Conservation (phyloP, 1,140 invertebrate species). For the Papilio aristodemus region DNA sequence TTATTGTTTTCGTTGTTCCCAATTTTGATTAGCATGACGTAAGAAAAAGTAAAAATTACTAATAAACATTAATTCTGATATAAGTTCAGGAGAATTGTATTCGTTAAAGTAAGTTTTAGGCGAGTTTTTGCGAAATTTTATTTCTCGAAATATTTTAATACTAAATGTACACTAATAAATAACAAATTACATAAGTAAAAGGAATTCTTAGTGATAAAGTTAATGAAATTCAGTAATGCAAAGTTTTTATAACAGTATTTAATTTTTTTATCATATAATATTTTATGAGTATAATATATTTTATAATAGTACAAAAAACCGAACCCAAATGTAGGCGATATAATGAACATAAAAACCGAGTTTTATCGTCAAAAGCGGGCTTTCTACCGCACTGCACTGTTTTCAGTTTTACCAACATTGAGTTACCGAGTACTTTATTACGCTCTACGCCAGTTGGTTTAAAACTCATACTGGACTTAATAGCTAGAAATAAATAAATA, state of each 20-base stretch:
- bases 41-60: no score
- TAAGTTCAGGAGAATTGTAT: no score
- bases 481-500: no score
- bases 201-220: not conserved
- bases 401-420: constrained; percentile 21
- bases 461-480: not conserved
- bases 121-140: no score
- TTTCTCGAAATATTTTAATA: no score
- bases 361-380: constrained; percentile 29
- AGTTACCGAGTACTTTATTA: constrained; percentile 27
- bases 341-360: constrained; percentile 25
- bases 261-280: constrained; percentile 7
- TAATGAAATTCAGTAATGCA: not conserved
- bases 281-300: constrained; percentile 9
- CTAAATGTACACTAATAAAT: no score
- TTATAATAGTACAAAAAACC: constrained; percentile 18
- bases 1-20: no score
- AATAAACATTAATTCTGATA: no score
- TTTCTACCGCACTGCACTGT: constrained; percentile 17
- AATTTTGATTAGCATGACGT: no score
- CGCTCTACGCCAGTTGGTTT: not conserved
- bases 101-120: no score
- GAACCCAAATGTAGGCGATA: not conserved
- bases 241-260: not conserved
- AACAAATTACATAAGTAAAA: no score